phyloP scores from a whole-genome alignment of 2,797 vertebrate species.

The Halcyon smyrnensis region DNA sequence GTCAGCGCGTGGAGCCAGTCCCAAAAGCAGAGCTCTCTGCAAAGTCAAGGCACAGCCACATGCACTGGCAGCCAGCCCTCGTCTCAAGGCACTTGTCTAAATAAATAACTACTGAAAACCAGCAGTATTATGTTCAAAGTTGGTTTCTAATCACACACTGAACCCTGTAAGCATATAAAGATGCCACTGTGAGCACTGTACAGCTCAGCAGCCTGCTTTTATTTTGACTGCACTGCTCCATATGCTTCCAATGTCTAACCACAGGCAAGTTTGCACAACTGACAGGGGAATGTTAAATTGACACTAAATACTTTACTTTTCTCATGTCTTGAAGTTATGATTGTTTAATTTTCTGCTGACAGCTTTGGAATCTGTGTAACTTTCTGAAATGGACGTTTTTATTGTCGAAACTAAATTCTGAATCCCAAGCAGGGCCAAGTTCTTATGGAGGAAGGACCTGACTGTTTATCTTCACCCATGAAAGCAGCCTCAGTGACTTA shows the following conservation, averaged over 20 bases:
- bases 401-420: background rate
- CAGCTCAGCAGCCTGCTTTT: background rate
- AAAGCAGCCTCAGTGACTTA: background rate
- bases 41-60: background rate
- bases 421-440: background rate
- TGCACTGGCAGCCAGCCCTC: background rate
- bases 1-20: background rate
- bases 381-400: background rate
- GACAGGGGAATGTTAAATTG: background rate
- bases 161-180: background rate
- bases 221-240: background rate
- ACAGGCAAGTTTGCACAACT: background rate
- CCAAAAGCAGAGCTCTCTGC: background rate
- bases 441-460: background rate
- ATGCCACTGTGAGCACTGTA: constrained; percentile 23
- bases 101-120: background rate
- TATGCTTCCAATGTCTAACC: constrained; percentile 14
- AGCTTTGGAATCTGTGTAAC: background rate
- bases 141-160: background rate
- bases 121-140: background rate
- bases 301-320: background rate
- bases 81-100: background rate
- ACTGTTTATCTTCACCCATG: background rate
- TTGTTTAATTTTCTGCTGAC: background rate
- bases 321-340: background rate